Base-by-base conservation (phyloP, 2,888 invertebrate genomes). In the Macaria liturata region DNA sequence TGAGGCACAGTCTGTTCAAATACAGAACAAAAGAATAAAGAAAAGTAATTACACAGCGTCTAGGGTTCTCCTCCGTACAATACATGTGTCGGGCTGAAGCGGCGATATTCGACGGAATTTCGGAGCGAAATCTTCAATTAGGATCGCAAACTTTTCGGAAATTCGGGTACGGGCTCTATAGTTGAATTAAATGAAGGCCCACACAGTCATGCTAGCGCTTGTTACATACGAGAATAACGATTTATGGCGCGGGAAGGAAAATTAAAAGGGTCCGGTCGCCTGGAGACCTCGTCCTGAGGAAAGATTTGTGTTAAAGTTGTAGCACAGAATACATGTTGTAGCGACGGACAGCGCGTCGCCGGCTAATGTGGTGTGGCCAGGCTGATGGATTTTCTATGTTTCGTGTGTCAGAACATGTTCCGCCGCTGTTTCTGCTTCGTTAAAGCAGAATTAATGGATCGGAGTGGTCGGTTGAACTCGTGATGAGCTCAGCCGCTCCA, bases 261-360 rank as follows among this genome's bases (percentile, higher is more conserved):
- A 67, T 75, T 66, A 70, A 59, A 62, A 64, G 70, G 71, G 69
- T 68, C 69, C 62, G 46, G 54, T 57, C 32, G 69, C 72, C 70
- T 76, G 76, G 66, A 69, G 73, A 75, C 73, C 70, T 72, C 71
- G 63, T 75, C 65, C 49, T 54, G 32, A 3, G 39, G 44, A 51
- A 57, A 54, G 53, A 50, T 56, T 47, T 30, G 43, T n/a, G 57
- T 40, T n/a, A 43, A 44, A 64, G 64, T 50, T 46, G 44, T 56
- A 58, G 62, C 64, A n/a, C n/a, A n/a, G n/a, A n/a, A n/a, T n/a
- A n/a, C n/a, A n/a, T n/a, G 64, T 50, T 46, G 44, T 56, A 58
- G 62, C 64, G 64, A 69, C 46, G 59, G 61, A 57, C 62, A 51
- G 43, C 55, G 54, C 54, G 48, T 53, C 57, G 50, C 43, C 9